A percentile compares a stretch with the other conserved stretches of the same genome.
These are phyloP conservation scores for Cavia aperea DNA, from an alignment of 2,113 vertebrate genomes.

Conservation along the genomic window DNA sequence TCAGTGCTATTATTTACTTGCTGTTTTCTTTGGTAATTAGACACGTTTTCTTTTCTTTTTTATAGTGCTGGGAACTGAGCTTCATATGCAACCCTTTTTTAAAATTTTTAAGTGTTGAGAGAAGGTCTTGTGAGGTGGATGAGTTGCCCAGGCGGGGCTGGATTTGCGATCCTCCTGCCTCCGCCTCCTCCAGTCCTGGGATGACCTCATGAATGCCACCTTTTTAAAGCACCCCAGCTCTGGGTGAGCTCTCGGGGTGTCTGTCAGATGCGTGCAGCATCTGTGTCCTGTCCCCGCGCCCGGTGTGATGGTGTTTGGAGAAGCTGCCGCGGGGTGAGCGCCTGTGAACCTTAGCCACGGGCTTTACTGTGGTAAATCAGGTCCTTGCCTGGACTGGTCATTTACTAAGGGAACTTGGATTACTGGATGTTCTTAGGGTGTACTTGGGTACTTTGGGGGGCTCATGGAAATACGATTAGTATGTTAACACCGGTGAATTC, in stretches of 20 bases:
- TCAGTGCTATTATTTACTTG: accelerated
- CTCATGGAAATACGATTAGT: not conserved
- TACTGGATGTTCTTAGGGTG: not conserved
- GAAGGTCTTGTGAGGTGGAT: not conserved
- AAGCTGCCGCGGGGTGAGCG: too few relatives aligned
- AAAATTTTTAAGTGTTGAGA: not conserved
- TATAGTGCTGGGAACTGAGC: not conserved
- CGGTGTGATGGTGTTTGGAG: accelerated
- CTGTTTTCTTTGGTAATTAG: not conserved
- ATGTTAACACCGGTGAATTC: not conserved
- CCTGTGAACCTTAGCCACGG: accelerated
- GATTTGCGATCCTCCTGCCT: not conserved
- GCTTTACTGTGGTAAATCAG: not conserved
- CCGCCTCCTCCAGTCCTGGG: not conserved
- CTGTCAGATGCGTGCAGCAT: not conserved
- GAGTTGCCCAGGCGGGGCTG: not conserved
- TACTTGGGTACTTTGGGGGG: not conserved
- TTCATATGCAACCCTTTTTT: not conserved
- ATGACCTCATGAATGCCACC: not conserved
- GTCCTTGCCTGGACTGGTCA: not conserved
- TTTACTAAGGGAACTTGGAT: not conserved
- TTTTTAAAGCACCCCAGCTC: not conserved
- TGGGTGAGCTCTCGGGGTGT: not conserved
- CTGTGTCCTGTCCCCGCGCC: not conserved
- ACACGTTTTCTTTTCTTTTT: not conserved